A percentile compares a stretch with the other conserved stretches of the same genome.
Evolutionary conservation across 2,113 vertebrate species (phyloP).

Genomic region (Dermatemys mawii): DNA sequence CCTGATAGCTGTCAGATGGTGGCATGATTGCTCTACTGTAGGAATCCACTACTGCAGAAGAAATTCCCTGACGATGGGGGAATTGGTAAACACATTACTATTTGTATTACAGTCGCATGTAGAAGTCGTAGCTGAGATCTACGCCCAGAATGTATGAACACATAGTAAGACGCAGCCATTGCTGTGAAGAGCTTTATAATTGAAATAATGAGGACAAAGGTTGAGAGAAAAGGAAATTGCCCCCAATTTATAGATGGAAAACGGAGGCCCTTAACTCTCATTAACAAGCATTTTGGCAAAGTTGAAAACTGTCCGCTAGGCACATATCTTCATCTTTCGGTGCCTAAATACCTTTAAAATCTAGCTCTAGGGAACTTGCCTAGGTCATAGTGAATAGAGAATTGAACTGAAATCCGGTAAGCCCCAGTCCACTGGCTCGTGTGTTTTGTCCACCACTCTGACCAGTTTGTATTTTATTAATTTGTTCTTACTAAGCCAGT

Average conservation of each 20-base stretch:
- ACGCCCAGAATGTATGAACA: not conserved
- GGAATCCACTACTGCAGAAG: not conserved
- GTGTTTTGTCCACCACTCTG: not conserved
- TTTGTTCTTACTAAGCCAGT: not conserved
- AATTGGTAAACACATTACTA: not conserved
- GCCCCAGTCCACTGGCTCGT: not conserved
- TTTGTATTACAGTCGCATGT: not conserved
- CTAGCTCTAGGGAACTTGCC: not conserved
- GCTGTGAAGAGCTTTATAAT: not conserved
- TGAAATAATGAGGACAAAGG: not conserved
- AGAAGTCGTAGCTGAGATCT: not conserved
- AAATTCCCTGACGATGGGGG: not conserved
- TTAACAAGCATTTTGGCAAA: fast-evolving
- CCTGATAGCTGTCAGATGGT: not conserved
- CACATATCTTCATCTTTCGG: fast-evolving
- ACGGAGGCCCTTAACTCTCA: not conserved
- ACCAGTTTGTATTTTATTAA: not conserved
- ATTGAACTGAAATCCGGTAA: not conserved
- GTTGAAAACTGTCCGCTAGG: fast-evolving
- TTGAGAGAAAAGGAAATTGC: not conserved
- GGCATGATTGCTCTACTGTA: not conserved
- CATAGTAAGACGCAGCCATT: not conserved
- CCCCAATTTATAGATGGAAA: not conserved
- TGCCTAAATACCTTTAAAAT: not conserved
- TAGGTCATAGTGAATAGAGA: fast-evolving